Evolutionary conservation across 2,113 vertebrate genomes (phyloP), one percentile per base, ranked within the genome.

Genomic region (Charadrius vociferus): DNA sequence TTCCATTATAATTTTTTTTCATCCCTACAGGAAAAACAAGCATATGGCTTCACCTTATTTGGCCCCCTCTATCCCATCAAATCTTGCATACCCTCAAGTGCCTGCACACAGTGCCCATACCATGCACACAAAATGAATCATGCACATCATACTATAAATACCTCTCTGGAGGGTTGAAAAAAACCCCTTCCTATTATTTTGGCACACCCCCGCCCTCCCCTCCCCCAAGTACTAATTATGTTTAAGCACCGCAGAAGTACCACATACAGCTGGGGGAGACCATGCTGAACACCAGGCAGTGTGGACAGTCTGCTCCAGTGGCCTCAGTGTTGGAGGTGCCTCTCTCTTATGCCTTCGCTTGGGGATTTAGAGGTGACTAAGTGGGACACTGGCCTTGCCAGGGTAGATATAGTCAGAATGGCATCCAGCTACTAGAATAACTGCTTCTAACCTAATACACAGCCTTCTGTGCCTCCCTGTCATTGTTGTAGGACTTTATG

Each of bases 301-400:
- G 15, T 18, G 45, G 65, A 30, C 49, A 56, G 6, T 13, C 17
- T 61, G 9, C 15, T 56, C 39, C n/a, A 7, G 19, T 19, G 22
- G 22, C 24, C 17, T 74, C 11, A 2, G 12, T 24, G n/a, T 26
- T 0, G 0, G 9, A 41, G 10, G 8, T 78, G 22, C 22, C 26
- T 50, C 16, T 59, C 32, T 81, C 53, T n/a, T n/a, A 50, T 59
- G 23, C 1, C 0, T 71, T 88, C 1, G 2, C 10, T 23, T 32
- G 7, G 5, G 7, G 12, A 50, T 43, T 91, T 58, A 52, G n/a
- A 66, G 26, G 7, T 79, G 17, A 39, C 17, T 70, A 24, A 85
- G 30, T 14, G 20, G 8, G 8, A 0, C 20, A n/a, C 26, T 49
- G 52, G 27, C 17, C 5, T 75, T 83, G 13, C 10, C 7, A 27